phyloP scores from a whole-genome alignment of 2,797 vertebrate species.

The Chiloscyllium punctatum region DNA sequence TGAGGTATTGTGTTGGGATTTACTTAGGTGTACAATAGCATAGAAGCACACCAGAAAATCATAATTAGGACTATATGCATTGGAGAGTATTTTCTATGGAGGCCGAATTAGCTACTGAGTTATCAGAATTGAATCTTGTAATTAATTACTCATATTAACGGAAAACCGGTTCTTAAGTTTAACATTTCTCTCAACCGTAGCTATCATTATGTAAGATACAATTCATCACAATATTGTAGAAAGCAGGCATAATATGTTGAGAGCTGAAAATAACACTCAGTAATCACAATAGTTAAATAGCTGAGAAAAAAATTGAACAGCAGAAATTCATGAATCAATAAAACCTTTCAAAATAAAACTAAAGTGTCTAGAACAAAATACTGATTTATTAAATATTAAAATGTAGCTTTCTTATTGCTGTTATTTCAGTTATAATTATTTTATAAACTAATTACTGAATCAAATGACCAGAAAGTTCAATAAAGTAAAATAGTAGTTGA shows the following conservation, averaged over 20 bases:
- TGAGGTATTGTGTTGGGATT: not conserved
- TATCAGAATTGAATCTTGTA: not conserved
- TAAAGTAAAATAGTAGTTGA: not conserved
- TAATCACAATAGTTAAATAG: not conserved
- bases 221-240: not conserved
- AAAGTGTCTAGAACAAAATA: not conserved
- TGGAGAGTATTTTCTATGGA: not conserved
- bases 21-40: not conserved
- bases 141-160: not conserved
- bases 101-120: not conserved
- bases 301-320: not conserved
- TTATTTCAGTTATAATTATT: not conserved
- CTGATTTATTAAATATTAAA: not conserved
- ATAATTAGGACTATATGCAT: not conserved
- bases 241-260: not conserved
- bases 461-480: not conserved
- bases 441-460: not conserved
- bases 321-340: not conserved
- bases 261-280: not conserved
- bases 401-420: not conserved
- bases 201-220: not conserved
- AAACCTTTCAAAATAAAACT: not conserved
- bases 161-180: no score
- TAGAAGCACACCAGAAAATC: not conserved
- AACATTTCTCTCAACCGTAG: not conserved